These are phyloP conservation scores for Pollenia amentaria DNA, from an alignment of 2,888 invertebrate genomes.

Conservation along the genomic window DNA sequence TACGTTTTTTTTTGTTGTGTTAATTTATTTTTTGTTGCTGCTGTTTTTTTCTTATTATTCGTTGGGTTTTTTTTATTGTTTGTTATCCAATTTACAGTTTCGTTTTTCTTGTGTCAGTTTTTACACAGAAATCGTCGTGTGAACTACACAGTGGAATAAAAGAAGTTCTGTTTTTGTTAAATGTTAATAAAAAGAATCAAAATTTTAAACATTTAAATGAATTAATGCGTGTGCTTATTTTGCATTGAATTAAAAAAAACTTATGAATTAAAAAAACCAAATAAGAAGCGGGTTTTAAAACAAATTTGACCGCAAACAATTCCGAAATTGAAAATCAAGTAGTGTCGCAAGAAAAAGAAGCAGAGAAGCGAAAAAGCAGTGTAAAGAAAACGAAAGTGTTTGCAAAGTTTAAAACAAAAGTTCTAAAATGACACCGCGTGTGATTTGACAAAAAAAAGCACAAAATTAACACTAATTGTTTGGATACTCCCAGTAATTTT, in stretches of 20 bases:
- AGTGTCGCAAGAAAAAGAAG: constrained; percentile 21
- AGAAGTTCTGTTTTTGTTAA: neutral
- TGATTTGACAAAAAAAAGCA: neutral
- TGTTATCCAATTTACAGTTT: constrained; percentile 74
- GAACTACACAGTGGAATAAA: constrained; percentile 52
- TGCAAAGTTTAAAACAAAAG: neutral
- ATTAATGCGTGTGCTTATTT: constrained; percentile 5
- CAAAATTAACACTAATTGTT: neutral
- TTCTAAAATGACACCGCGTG: constrained; percentile 34
- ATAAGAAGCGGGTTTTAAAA: constrained; percentile 43
- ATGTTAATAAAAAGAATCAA: too few relatives aligned
- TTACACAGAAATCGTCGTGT: constrained; percentile 73
- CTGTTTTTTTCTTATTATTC: constrained; percentile 30
- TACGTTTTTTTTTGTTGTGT: constrained; percentile 29
- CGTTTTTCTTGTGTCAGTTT: constrained; percentile 67
- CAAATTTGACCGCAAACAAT: constrained; percentile 28
- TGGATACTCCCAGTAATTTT: constrained; percentile 7
- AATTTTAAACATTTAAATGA: neutral
- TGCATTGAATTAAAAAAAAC: constrained; percentile 2
- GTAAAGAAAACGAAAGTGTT: constrained; percentile 64
- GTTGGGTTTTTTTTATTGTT: constrained; percentile 59
- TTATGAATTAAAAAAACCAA: neutral
- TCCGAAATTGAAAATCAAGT: constrained; percentile 7
- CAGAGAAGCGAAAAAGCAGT: constrained; percentile 11
- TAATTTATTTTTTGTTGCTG: constrained; percentile 33